Evolutionary conservation across 2,113 vertebrate species (phyloP).

Genomic region (Passer domesticus): DNA sequence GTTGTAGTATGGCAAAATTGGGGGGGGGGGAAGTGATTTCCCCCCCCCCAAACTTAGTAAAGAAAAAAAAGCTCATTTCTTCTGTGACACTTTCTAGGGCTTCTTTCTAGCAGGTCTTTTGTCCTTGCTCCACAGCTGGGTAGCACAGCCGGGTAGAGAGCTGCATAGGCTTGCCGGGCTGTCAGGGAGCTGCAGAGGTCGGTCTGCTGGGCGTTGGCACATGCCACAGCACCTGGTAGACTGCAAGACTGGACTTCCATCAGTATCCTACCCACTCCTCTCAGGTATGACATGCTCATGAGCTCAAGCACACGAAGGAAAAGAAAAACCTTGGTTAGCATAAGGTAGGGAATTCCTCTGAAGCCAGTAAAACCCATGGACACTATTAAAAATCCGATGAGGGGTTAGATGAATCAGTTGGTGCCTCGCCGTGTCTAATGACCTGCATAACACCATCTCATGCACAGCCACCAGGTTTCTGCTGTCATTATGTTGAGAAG

Average conservation of each 20-base stretch:
- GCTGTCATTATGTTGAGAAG: not conserved
- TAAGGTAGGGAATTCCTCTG: not conserved
- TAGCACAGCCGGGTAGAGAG: not conserved
- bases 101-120: not conserved
- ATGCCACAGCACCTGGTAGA: too few species aligned
- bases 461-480: not conserved
- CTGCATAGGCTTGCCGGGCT: not conserved
- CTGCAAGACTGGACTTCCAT: not conserved
- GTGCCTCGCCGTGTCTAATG: not conserved
- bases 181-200: rapidly evolving
- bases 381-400: not conserved
- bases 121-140: not conserved
- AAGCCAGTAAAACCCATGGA: not conserved
- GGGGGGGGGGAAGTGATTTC: not conserved
- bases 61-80: not conserved
- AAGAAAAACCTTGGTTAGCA: not conserved
- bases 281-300: not conserved
- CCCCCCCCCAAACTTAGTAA: not conserved
- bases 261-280: not conserved
- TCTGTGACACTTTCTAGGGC: not conserved
- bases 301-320: not conserved
- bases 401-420: not conserved
- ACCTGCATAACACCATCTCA: not conserved
- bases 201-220: rapidly evolving
- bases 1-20: not conserved